Percentiles rank a stretch among this genome's conserved stretches.
Conservation (phyloP, 2,113 vertebrate species). For the Balaenoptera acutorostrata region DNA sequence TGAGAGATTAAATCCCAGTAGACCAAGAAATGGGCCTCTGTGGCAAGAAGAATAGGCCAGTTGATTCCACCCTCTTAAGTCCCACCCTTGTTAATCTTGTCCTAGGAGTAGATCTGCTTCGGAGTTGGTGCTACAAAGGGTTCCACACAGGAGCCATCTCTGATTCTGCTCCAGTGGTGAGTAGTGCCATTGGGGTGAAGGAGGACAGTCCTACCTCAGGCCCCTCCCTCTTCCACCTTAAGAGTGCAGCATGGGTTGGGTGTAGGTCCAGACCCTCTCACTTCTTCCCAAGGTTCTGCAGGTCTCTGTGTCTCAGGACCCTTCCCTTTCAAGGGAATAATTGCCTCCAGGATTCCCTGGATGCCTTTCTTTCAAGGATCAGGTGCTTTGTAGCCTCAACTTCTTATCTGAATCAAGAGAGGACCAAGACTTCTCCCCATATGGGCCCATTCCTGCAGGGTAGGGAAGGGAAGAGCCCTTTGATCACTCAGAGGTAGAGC, state of each 20-base stretch:
- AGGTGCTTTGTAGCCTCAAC: neutral
- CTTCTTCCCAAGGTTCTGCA: neutral
- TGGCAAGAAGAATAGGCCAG: neutral
- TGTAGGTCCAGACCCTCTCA: neutral
- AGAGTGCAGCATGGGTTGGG: neutral
- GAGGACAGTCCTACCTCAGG: neutral
- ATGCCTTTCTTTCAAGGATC: neutral
- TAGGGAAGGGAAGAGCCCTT: neutral
- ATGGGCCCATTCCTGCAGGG: neutral
- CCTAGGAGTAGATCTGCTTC: constrained; percentile 83
- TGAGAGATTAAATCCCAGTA: constrained; percentile 54
- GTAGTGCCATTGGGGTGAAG: neutral
- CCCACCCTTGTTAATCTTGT: constrained; percentile 1
- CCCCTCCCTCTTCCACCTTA: neutral
- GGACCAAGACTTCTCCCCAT: neutral
- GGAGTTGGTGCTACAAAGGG: constrained; percentile 82
- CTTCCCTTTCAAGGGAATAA: constrained; percentile 14
- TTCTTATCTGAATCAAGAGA: neutral
- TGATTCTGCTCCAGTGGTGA: constrained; percentile 77
- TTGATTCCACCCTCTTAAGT: neutral
- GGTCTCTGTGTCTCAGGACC: neutral
- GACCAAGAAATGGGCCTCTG: constrained; percentile 44
- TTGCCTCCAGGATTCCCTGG: constrained; percentile 23
- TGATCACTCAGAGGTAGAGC: neutral
- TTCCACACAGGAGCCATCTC: constrained; percentile 76